Percentiles rank a stretch among this genome's conserved stretches.
These are phyloP conservation scores for Cyphomyrmex costatus DNA, from an alignment of 1,140 invertebrate genomes.

Conservation along the genomic window DNA sequence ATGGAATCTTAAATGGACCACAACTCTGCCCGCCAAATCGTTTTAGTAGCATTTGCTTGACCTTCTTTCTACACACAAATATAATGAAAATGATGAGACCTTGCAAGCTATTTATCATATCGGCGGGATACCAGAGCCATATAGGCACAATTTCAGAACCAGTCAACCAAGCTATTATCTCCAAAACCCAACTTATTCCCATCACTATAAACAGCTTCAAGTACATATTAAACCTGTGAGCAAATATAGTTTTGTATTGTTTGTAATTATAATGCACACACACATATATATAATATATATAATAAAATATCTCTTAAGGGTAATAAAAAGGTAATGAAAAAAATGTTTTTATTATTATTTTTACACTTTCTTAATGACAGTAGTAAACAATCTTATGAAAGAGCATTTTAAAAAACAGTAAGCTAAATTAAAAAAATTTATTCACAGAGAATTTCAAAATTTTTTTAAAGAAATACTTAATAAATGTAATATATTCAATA, in stretches of 20 bases:
- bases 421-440: no score
- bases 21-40: constrained; percentile 81
- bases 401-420: no score
- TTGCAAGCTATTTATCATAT: constrained; percentile 88
- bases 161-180: constrained; percentile 89
- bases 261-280: no score
- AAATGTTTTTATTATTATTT: no score
- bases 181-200: constrained; percentile 91
- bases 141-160: constrained; percentile 82
- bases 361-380: no score
- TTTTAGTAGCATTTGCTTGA: constrained; percentile 80
- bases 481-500: no score
- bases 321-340: no score
- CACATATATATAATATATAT: no score
- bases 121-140: constrained; percentile 88
- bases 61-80: constrained; percentile 89
- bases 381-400: no score
- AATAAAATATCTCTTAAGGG: no score
- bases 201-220: constrained; percentile 91
- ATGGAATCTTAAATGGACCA: constrained; percentile 78
- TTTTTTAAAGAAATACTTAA: no score
- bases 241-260: constrained; percentile 8
- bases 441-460: no score
- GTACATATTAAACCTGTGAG: constrained; percentile 89
- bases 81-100: constrained; percentile 90